Evolutionary conservation across 37 sponge, comb jelly and placozoan genomes (phyloP).

Genomic region (Aplysina aerophoba): DNA sequence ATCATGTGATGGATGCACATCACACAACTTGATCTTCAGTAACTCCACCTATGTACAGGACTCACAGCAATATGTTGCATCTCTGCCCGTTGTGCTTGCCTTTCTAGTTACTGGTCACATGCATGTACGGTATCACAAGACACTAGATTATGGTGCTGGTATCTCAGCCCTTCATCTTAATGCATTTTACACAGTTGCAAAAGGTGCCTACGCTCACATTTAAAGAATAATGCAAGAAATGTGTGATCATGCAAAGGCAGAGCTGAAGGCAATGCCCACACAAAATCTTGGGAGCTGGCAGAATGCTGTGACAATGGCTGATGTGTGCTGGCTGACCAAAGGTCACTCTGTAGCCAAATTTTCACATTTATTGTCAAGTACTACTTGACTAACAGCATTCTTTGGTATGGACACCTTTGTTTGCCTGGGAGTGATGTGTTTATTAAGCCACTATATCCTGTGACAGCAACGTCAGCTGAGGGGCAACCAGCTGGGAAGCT

Average conservation of each 20-base stretch:
- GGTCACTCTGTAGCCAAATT: constrained; percentile 33
- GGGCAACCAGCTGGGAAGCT: background rate
- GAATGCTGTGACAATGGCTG: constrained; percentile 30
- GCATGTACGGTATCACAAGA: constrained; percentile 4
- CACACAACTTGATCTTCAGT: background rate
- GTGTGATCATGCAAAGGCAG: constrained; percentile 28
- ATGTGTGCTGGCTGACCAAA: constrained; percentile 35
- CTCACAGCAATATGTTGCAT: background rate
- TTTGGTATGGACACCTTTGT: constrained; percentile 36
- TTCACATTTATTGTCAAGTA: constrained; percentile 30
- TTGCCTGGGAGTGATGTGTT: constrained; percentile 9
- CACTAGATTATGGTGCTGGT: background rate
- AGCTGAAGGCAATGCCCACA: constrained; percentile 30
- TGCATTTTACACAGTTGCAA: background rate
- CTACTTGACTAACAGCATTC: constrained; percentile 21
- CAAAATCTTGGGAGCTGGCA: constrained; percentile 2
- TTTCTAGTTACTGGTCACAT: constrained; percentile 21
- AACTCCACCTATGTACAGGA: background rate
- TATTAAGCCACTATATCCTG: constrained; percentile 18
- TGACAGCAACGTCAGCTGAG: constrained; percentile 36
- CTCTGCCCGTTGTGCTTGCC: constrained; percentile 22
- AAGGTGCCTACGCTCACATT: constrained; percentile 1
- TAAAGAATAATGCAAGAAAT: constrained; percentile 5
- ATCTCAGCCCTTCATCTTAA: background rate
- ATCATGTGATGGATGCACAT: constrained; percentile 3